A percentile compares a stretch with the other conserved stretches of the same genome.
Conservation (phyloP, 1,140 invertebrate species). For the Cephus cinctus region DNA sequence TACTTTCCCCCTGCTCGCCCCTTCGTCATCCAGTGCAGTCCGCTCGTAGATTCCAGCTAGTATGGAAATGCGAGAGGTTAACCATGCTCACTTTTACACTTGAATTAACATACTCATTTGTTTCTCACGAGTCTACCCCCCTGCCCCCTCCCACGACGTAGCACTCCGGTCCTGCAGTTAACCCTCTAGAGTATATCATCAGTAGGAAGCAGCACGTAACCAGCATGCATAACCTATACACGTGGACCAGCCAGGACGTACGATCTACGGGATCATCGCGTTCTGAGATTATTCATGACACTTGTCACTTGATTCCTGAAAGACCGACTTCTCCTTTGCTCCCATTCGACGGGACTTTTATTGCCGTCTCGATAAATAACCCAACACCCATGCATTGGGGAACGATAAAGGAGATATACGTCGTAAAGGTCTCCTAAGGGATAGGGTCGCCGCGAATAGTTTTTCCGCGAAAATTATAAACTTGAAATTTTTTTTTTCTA, state of each 20-base stretch:
- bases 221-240: too few species aligned
- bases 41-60: too few species aligned
- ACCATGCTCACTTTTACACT: slow-evolving; percentile 28
- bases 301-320: slow-evolving; percentile 18
- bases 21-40: too few species aligned
- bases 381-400: background rate
- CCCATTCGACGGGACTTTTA: slow-evolving; percentile 24
- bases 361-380: slow-evolving; percentile 24
- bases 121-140: slow-evolving; percentile 11
- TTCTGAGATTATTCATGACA: slow-evolving; percentile 20
- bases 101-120: slow-evolving; percentile 30
- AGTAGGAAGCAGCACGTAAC: too few species aligned
- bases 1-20: too few species aligned
- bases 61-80: slow-evolving; percentile 13
- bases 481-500: too few species aligned
- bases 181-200: background rate
- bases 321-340: slow-evolving; percentile 18
- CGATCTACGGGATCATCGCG: background rate
- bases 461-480: too few species aligned
- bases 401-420: slow-evolving; percentile 13
- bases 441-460: too few species aligned
- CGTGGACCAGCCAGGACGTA: background rate
- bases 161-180: background rate
- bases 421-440: too few species aligned
- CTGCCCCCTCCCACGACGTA: background rate